These are phyloP conservation scores for Petrophora chlorosata DNA, from an alignment of 2,888 invertebrate species.

Conservation along the genomic window DNA sequence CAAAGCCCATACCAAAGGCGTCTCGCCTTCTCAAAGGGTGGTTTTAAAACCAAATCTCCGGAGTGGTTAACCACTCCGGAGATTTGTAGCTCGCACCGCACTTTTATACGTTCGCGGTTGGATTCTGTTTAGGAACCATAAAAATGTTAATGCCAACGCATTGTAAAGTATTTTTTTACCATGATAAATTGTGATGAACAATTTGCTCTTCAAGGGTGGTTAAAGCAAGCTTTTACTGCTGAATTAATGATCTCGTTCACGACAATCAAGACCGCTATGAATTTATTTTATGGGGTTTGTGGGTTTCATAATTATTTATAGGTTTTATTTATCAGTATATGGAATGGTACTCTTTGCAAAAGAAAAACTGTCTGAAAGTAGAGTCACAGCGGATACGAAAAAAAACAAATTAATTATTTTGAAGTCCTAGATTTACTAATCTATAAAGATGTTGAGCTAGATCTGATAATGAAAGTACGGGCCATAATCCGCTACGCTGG, in stretches of 20 bases:
- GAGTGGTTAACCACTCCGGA: constrained; percentile 47
- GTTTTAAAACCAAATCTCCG: too few relatives aligned
- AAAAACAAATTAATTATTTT: too few relatives aligned
- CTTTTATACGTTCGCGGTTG: constrained; percentile 62
- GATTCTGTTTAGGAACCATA: constrained; percentile 76
- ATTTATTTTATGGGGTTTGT: not conserved
- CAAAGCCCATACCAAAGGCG: constrained; percentile 54
- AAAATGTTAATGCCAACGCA: constrained; percentile 71
- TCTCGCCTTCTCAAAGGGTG: constrained; percentile 9
- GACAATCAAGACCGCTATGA: not conserved
- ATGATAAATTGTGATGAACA: constrained; percentile 49
- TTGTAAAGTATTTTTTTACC: constrained; percentile 53
- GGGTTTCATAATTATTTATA: too few relatives aligned
- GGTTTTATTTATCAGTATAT: too few relatives aligned
- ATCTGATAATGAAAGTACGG: too few relatives aligned
- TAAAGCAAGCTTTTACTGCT: constrained; percentile 33
- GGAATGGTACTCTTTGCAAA: too few relatives aligned
- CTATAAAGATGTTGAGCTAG: too few relatives aligned
- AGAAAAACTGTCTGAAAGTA: too few relatives aligned
- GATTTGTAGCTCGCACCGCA: constrained; percentile 65
- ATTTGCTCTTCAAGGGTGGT: constrained; percentile 40
- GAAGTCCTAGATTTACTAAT: too few relatives aligned
- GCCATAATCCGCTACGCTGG: too few relatives aligned
- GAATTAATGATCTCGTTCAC: constrained; percentile 4
- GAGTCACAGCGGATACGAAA: too few relatives aligned